Base-by-base conservation (phyloP, 2,888 invertebrate species). In the Drosophila anomalata region DNA sequence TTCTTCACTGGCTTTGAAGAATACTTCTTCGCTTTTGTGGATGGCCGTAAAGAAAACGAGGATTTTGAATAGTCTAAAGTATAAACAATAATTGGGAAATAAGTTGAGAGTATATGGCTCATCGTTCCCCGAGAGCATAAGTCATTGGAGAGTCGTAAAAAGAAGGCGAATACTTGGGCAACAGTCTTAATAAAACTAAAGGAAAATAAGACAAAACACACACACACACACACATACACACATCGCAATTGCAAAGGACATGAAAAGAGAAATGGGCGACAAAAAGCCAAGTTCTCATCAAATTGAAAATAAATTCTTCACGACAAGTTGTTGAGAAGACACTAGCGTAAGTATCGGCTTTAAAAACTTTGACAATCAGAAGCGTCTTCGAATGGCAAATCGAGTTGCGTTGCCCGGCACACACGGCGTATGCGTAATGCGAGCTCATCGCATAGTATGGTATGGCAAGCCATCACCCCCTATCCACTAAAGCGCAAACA, bases 391-490 rank as follows among this genome's bases (percentile, higher is more conserved):
- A 57, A 69, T 65, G 54, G 57, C 55, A 59, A 72, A 71, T 66
- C 41, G 50, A 52, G 52, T 42, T 20, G 17, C 52, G 61, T 29
- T 61, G 36, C 75, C 57, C 22, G 44, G 8, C 22, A 20, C 20
- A 70, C 56, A 63, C 54, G 67, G 58, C 83, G 79, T 75, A 80
- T 80, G 70, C 75, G 80, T 79, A 73, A 76, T 77, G 51, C 48
- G 61, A 71, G 57, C 44, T 17, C 44, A 47, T 39, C 67, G 22
- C 60, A 61, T 48, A 48, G 58, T 36, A 11, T 39, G 70, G 22
- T 57, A 59, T 48, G 51, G 22, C 22, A 17, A 17, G 17, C 17
- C 17, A 17, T 17, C 17, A 17, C 17, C 17, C 36, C 31, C 48
- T 48, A 3, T 36, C 29, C 46, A 56, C 50, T 56, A 62, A 50